Evolutionary conservation across 2,888 invertebrate species (phyloP).

Genomic region (Andrena camellia): DNA sequence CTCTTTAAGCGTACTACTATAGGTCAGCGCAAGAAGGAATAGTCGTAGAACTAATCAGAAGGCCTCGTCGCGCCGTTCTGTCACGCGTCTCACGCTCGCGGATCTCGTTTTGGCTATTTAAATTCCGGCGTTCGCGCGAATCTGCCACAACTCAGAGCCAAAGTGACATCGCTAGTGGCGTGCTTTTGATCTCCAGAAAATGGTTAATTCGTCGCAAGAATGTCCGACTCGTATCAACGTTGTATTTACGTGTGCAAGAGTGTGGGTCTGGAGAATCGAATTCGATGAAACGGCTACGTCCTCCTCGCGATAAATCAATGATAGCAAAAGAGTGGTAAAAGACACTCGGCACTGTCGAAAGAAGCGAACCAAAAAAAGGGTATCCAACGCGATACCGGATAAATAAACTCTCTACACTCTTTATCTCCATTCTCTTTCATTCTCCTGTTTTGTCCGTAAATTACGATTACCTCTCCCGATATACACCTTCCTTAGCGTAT

Average conservation of each 20-base stretch:
- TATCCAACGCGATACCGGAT: background rate
- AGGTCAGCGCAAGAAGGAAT: background rate
- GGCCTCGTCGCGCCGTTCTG: conserved; percentile 15
- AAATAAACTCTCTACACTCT: conserved; percentile 6
- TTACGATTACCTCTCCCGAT: conserved; percentile 30
- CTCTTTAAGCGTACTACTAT: background rate
- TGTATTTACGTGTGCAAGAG: background rate
- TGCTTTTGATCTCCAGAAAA: conserved; percentile 8
- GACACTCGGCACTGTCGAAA: background rate
- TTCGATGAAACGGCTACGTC: background rate
- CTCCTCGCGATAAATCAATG: background rate
- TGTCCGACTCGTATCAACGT: background rate
- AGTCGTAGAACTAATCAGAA: background rate
- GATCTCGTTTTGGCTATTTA: conserved; percentile 8
- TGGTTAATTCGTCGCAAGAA: conserved; percentile 3
- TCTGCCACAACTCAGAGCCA: conserved; percentile 42
- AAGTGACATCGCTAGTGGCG: background rate
- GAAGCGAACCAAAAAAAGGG: conserved; percentile 17
- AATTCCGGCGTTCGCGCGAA: conserved; percentile 28
- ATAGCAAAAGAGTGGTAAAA: background rate
- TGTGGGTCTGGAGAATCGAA: background rate
- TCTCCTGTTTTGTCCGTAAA: conserved; percentile 11
- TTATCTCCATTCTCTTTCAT: background rate
- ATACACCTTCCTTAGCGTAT: conserved; percentile 55
- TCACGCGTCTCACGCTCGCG: conserved; percentile 24